A percentile compares a stretch with the other conserved stretches of the same genome.
Evolutionary conservation across 2,797 vertebrate species (phyloP).

Genomic region (Halcyon leucocephala): DNA sequence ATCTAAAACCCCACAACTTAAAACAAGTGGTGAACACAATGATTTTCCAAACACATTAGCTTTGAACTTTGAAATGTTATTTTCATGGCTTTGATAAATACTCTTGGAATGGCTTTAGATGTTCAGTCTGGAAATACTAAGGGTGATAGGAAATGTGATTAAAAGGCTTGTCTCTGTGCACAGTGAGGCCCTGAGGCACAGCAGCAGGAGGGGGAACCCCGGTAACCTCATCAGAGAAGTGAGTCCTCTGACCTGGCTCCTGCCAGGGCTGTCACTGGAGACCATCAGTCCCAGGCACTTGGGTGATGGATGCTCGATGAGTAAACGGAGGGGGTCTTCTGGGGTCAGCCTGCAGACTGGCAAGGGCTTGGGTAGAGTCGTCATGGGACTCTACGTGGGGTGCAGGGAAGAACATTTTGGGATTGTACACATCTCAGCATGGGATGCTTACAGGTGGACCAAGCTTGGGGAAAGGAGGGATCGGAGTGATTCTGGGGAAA

Average conservation of each 20-base stretch:
- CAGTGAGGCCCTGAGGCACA: neutral
- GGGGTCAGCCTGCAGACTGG: neutral
- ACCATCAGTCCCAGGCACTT: neutral
- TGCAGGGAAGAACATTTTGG: neutral
- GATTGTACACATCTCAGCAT: neutral
- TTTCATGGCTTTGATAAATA: constrained; percentile 34
- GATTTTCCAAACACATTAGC: neutral
- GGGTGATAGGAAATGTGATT: neutral
- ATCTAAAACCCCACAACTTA: neutral
- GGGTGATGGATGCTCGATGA: neutral
- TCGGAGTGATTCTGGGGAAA: neutral
- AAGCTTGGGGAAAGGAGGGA: neutral
- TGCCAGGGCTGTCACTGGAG: neutral
- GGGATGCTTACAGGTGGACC: neutral
- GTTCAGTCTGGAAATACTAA: neutral
- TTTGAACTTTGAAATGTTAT: constrained; percentile 47
- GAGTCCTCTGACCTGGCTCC: neutral
- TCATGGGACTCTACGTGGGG: rapidly evolving
- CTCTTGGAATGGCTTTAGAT: neutral
- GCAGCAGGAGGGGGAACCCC: rapidly evolving
- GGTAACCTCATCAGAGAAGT: rapidly evolving
- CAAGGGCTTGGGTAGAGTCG: neutral
- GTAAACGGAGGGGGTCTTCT: rapidly evolving
- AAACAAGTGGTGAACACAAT: neutral
- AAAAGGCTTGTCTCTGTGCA: rapidly evolving